Evolutionary conservation across 2,888 invertebrate species (phyloP).

Genomic region (Trichacis sp.): DNA sequence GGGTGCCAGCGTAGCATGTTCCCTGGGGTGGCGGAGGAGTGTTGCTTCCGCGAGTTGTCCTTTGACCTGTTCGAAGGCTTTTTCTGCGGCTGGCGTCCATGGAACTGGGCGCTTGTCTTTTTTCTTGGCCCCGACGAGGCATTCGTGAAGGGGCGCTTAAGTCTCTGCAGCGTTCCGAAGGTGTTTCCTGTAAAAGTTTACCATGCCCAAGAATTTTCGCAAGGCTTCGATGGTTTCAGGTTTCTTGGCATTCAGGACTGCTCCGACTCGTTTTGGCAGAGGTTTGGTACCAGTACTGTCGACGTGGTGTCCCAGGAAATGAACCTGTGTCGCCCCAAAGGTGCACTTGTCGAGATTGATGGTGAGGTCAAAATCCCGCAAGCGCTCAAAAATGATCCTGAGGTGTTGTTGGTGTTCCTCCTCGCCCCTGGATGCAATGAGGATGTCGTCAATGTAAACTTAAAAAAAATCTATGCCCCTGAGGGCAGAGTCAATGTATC

Average conservation of each 20-base stretch:
- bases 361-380: slow-evolving; percentile 16
- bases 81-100: slow-evolving; percentile 24
- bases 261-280: slow-evolving; percentile 53
- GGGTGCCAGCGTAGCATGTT: slow-evolving; percentile 23
- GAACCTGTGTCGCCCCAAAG: slow-evolving; percentile 46
- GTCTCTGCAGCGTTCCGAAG: slow-evolving; percentile 55
- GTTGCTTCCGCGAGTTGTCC: slow-evolving; percentile 29
- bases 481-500: no score
- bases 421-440: no score
- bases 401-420: no score
- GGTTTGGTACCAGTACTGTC: slow-evolving; percentile 52
- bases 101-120: slow-evolving; percentile 8
- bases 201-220: slow-evolving; percentile 57
- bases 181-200: slow-evolving; percentile 62
- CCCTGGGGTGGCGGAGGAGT: slow-evolving; percentile 25
- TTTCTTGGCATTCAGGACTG: slow-evolving; percentile 45
- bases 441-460: no score
- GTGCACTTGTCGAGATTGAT: slow-evolving; percentile 53
- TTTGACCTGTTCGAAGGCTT: slow-evolving; percentile 32
- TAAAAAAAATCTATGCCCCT: no score
- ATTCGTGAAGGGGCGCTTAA: slow-evolving; percentile 57
- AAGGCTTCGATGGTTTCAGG: slow-evolving; percentile 55
- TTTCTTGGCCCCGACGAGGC: slow-evolving; percentile 8
- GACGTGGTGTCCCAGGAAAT: slow-evolving; percentile 53
- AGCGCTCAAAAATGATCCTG: no score